Conservation (phyloP, 2,113 vertebrate species). For the Calonectris borealis region DNA sequence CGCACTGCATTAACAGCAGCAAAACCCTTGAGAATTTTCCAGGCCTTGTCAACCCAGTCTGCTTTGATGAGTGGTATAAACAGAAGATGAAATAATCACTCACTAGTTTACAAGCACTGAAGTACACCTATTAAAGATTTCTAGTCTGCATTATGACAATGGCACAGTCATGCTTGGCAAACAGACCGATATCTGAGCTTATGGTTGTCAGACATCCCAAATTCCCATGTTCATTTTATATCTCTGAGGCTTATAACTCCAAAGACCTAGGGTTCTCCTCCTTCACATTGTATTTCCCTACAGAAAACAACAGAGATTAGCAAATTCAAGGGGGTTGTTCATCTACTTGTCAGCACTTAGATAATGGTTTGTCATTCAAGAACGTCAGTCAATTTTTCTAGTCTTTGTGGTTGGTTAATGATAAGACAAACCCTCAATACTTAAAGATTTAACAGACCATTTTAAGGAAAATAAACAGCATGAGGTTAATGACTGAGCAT, state of each 20-base stretch:
- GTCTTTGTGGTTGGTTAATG: background rate
- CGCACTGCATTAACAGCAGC: background rate
- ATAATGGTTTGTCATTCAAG: background rate
- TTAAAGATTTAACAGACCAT: background rate
- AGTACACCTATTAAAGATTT: slow-evolving; percentile 2
- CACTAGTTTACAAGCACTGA: background rate
- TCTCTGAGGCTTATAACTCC: background rate
- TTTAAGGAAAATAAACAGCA: background rate
- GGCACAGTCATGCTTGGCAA: background rate
- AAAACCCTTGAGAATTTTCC: slow-evolving; percentile 24
- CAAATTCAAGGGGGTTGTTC: background rate
- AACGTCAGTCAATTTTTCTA: background rate
- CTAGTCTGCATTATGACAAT: background rate
- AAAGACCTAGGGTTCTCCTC: background rate
- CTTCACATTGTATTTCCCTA: background rate
- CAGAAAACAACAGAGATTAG: background rate
- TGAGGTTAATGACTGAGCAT: background rate
- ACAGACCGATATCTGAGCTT: background rate
- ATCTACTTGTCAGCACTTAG: background rate
- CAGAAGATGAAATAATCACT: slow-evolving; percentile 14
- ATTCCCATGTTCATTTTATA: background rate
- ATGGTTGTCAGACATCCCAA: background rate
- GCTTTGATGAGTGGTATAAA: slow-evolving; percentile 20
- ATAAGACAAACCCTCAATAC: background rate
- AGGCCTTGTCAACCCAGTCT: background rate